phyloP scores from a whole-genome alignment of 2,797 vertebrate genomes.

The Xiphophorus birchmanni region DNA sequence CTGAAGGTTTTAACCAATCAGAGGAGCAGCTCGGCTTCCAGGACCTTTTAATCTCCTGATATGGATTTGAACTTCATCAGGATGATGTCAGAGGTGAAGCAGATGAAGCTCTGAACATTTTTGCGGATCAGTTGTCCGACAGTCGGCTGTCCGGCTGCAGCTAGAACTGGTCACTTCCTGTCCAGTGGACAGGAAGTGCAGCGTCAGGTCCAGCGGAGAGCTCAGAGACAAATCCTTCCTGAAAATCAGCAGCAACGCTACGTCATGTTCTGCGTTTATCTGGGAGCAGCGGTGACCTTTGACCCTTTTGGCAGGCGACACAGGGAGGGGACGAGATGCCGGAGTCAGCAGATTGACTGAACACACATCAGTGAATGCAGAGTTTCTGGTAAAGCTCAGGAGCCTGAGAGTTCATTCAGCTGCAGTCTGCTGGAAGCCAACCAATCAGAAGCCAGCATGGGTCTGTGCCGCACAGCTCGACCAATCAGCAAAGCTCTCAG shows the following conservation, averaged over 20 bases:
- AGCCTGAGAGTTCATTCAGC: conserved; percentile 1
- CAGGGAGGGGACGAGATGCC: conserved; percentile 44
- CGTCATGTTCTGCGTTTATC: conserved; percentile 45
- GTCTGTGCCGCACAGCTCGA: neutral
- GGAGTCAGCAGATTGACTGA: conserved; percentile 45
- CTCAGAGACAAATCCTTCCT: conserved; percentile 31
- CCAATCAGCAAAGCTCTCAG: neutral
- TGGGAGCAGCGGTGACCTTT: conserved; percentile 49
- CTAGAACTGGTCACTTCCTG: neutral
- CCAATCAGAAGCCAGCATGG: conserved; percentile 34
- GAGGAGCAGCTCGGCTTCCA: neutral
- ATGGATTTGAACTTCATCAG: neutral
- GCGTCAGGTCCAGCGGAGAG: conserved; percentile 34
- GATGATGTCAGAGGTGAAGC: neutral
- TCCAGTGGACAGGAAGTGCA: conserved; percentile 38
- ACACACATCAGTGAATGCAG: neutral
- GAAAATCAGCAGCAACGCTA: conserved; percentile 22
- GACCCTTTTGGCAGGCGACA: conserved; percentile 60
- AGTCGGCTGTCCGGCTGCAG: neutral
- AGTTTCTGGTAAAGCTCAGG: conserved; percentile 12
- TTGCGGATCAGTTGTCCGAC: neutral
- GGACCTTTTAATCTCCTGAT: neutral
- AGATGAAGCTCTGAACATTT: neutral
- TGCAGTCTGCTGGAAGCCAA: conserved; percentile 19
- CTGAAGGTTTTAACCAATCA: neutral